Evolutionary conservation across 2,113 vertebrate genomes (phyloP).

Genomic region (Phyllostomus discolor): DNA sequence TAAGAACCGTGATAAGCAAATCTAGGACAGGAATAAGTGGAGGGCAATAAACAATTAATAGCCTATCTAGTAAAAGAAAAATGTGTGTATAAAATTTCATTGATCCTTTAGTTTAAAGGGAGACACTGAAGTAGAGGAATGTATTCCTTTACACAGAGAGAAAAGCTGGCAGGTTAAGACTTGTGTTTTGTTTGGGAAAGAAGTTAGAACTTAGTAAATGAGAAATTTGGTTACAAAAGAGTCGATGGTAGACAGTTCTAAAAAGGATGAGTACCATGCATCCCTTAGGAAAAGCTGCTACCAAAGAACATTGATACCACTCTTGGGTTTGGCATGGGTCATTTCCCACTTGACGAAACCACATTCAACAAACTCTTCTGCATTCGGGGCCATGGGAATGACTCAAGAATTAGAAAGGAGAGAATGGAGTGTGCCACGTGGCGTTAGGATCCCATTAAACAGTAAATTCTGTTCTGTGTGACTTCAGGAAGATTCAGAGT

Average conservation of each 20-base stretch:
- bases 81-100: neutral
- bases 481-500: neutral
- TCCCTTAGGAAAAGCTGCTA: neutral
- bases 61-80: neutral
- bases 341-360: neutral
- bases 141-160: neutral
- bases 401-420: neutral
- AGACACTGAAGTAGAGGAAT: neutral
- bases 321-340: neutral
- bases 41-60: neutral
- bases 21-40: neutral
- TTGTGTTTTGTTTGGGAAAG: neutral
- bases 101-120: neutral
- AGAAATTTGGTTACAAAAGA: constrained; percentile 6
- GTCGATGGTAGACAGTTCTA: neutral
- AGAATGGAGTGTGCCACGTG: neutral
- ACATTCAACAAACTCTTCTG: neutral
- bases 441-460: neutral
- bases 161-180: neutral
- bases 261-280: neutral
- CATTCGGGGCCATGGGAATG: neutral
- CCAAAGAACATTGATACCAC: neutral
- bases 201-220: neutral
- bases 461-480: neutral
- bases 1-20: neutral